These are phyloP conservation scores for Synergus japonicus DNA, from an alignment of 2,888 invertebrate genomes.

Conservation along the genomic window DNA sequence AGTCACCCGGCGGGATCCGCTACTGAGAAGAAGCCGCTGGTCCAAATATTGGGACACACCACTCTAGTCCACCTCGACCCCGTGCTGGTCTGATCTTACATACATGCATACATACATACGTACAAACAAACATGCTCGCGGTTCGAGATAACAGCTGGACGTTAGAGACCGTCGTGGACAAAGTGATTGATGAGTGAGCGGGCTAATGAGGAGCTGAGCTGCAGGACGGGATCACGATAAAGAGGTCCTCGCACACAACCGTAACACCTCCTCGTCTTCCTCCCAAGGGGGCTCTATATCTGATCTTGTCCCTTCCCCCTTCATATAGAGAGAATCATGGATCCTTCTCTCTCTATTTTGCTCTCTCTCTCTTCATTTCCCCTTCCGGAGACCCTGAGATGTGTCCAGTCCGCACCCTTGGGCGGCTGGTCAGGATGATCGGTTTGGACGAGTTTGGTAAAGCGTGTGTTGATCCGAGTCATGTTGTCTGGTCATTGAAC, in stretches of 20 bases:
- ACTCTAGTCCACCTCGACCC: conserved; percentile 51
- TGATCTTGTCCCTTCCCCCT: conserved; percentile 51
- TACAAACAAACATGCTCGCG: conserved; percentile 44
- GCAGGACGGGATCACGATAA: conserved; percentile 76
- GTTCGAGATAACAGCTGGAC: conserved; percentile 38
- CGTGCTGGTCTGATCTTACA: conserved; percentile 50
- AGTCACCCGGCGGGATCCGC: conserved; percentile 25
- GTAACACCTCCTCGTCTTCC: conserved; percentile 59
- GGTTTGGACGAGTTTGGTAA: conserved; percentile 7
- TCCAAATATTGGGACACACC: conserved; percentile 75
- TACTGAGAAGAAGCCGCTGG: conserved; percentile 46
- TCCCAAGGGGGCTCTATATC: conserved; percentile 51
- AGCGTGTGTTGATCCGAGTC: conserved; percentile 25
- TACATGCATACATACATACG: conserved; percentile 39
- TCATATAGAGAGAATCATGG: conserved; percentile 20
- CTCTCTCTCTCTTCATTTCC: conserved; percentile 34
- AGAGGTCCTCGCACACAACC: conserved; percentile 70
- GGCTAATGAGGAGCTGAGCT: conserved; percentile 77
- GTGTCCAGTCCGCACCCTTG: conserved; percentile 49
- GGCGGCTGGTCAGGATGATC: conserved; percentile 38
- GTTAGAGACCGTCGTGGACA: conserved; percentile 72
- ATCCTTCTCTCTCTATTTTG: conserved; percentile 42
- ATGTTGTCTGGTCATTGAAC: conserved; percentile 20
- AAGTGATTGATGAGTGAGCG: conserved; percentile 76
- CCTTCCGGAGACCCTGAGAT: conserved; percentile 21